Evolutionary conservation across 2,888 invertebrate species (phyloP).

Genomic region (Mimachlamys varia): DNA sequence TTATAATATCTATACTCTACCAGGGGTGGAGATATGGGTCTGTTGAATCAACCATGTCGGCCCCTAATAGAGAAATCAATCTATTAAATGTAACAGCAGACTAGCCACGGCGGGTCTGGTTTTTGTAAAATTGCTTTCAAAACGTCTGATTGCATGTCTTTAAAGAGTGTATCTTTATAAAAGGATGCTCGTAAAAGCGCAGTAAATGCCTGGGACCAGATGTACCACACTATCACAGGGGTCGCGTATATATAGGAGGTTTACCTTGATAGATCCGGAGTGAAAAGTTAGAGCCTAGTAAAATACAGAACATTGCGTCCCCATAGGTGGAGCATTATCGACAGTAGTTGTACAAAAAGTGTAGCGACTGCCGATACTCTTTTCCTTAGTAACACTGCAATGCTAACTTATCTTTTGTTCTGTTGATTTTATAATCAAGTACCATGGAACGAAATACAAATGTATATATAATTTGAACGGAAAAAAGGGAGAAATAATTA

Average conservation of each 20-base stretch:
- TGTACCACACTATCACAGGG: neutral
- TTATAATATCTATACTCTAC: neutral
- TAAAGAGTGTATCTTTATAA: neutral
- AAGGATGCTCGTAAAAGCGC: neutral
- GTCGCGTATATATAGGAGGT: neutral
- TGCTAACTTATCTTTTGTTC: too few species aligned
- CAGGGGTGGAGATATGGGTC: neutral
- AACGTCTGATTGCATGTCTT: neutral
- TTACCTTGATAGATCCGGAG: neutral
- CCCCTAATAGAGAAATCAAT: neutral
- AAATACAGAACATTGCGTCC: neutral
- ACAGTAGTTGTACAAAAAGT: neutral
- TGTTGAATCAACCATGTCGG: constrained; percentile 17
- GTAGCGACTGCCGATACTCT: too few species aligned
- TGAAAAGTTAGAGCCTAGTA: neutral
- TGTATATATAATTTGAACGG: too few species aligned
- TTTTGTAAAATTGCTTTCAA: constrained; percentile 19
- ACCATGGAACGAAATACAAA: too few species aligned
- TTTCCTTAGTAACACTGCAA: too few species aligned
- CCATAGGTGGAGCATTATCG: neutral
- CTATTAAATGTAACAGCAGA: neutral
- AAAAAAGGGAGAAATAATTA: too few species aligned
- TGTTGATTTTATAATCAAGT: too few species aligned
- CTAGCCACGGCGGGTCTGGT: neutral
- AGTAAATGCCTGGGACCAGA: neutral